phyloP scores from a whole-genome alignment of 2,888 invertebrate genomes.

The Zhengitettix transpicula region DNA sequence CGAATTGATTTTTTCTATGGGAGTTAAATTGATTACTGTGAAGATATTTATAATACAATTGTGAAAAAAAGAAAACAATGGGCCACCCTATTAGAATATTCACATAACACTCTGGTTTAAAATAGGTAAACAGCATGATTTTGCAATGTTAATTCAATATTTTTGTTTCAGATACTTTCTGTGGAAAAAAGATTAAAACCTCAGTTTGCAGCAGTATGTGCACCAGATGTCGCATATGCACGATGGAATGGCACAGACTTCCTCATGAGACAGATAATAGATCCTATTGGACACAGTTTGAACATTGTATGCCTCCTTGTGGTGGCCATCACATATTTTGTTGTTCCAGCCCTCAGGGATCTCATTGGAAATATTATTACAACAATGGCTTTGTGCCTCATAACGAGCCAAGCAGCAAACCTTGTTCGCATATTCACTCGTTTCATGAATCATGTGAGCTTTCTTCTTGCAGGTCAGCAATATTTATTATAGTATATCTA shows the following conservation, averaged over 20 bases:
- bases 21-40: no score
- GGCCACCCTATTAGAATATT: no score
- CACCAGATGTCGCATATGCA: conserved; percentile 48
- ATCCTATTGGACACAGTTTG: conserved; percentile 59
- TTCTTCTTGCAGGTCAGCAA: conserved; percentile 54
- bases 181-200: conserved; percentile 26
- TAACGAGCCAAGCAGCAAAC: conserved; percentile 60
- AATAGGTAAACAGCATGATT: no score
- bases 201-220: conserved; percentile 56
- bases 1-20: no score
- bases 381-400: conserved; percentile 60
- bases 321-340: conserved; percentile 65
- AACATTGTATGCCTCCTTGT: conserved; percentile 51
- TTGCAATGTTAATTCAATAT: no score
- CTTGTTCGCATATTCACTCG: conserved; percentile 64
- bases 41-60: no score
- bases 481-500: background rate
- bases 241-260: conserved; percentile 54
- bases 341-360: conserved; percentile 65
- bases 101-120: no score
- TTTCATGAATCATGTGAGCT: conserved; percentile 62
- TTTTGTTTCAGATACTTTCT: no score
- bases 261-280: conserved; percentile 54
- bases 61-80: no score
- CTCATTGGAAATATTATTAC: conserved; percentile 72